Evolutionary conservation across 1,140 invertebrate genomes (phyloP).

Genomic region (Achatina immaculata): DNA sequence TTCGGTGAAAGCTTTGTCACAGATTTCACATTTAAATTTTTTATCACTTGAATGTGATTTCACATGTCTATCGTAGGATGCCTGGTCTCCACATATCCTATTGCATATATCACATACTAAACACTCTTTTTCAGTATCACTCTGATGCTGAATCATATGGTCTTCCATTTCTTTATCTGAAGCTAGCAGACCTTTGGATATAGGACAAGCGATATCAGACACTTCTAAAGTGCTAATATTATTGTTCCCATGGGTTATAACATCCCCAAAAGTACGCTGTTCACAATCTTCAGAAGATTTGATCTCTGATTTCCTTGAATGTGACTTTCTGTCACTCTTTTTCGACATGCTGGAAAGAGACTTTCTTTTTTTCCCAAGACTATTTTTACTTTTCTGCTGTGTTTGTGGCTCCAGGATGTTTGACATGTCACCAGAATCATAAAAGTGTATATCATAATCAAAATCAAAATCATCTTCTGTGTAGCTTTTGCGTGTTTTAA

Average conservation of each 20-base stretch:
- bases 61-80: constrained; percentile 38
- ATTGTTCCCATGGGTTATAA: background rate
- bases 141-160: background rate
- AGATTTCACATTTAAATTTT: constrained; percentile 25
- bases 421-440: background rate
- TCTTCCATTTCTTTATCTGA: background rate
- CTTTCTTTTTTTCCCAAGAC: background rate
- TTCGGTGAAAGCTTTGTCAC: constrained; percentile 24
- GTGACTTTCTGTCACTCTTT: background rate
- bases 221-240: background rate
- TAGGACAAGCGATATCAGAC: background rate
- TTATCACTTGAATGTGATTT: constrained; percentile 30
- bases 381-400: background rate
- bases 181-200: background rate
- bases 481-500: constrained; percentile 18
- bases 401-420: background rate
- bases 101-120: constrained; percentile 37
- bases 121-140: background rate
- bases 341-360: background rate
- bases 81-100: constrained; percentile 30
- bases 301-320: background rate
- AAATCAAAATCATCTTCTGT: constrained; percentile 14
- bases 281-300: background rate
- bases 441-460: background rate
- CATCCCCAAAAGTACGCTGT: background rate